Evolutionary conservation across 2,113 vertebrate genomes (phyloP), one percentile per base, ranked within the genome.

Genomic region (Chamaea fasciata): DNA sequence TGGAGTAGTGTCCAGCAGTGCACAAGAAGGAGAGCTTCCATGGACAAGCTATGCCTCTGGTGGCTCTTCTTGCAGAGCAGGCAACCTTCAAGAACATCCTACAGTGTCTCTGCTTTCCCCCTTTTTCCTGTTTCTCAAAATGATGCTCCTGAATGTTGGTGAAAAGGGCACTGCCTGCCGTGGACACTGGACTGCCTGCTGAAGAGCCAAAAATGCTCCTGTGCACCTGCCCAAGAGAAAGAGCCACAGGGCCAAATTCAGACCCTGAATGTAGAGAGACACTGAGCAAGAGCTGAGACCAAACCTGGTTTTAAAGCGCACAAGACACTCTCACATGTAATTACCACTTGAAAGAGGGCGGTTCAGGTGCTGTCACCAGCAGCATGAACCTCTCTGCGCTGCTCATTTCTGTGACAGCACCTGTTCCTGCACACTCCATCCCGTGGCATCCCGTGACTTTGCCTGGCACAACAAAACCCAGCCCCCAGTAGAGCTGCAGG

Each of bases 401-500:
- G 35, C 21, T 92, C 22, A 17, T 37, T 67, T 81, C 77, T 47
- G 13, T 42, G 49, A 64, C 65, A 68, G 81, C 85, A 79, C 52
- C 74, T 12, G 3, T 18, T 89, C 44, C 85, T 5, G 26, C 2
- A 16, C 50, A 5, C 42, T 28, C 71, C 30, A 28, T 64, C 57
- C 80, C 35, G 10, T 44, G 70, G 44, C 56, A 89, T 68, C 68
- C 69, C 6, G 10, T 3, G 6, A 18, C 62, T 91, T 35, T 33
- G 49, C 87, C 63, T 50, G 68, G 79, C 74, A 70, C 9, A 79
- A 75, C 46, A 90, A 81, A 89, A 39, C 79, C 56, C 89, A 83
- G 86, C 76, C 63, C 77, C 59, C 49, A 57, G 71, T 13, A 83
- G 85, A 89, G 77, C 89, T 71, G 89, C 86, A 83, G 87, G 47